Base-by-base conservation (phyloP, 2,888 invertebrate species). In the Dicyrtomina minuta region DNA sequence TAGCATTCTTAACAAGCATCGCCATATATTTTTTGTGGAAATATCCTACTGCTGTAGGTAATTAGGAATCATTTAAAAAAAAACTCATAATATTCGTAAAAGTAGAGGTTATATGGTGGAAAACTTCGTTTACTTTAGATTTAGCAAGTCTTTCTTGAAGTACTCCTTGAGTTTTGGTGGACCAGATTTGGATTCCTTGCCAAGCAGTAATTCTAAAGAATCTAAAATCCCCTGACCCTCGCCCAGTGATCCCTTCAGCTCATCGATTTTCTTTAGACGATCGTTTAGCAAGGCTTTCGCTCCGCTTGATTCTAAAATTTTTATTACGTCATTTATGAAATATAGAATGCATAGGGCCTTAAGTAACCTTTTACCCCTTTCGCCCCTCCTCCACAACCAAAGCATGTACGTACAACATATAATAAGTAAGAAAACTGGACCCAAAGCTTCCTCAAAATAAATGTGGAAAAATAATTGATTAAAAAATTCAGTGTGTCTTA, bases 251-350 rank as follows among this genome's bases (percentile, higher is more conserved):
- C 91, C 90, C 79, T 91, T 87, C 20, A 96, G 86, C 79, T 93
- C 92, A 79, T 87, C 87, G 46, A 96, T 87, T 81, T 92, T 92
- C 51, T 85, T 86, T 22, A 95, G 84, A 79, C 93, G 88, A 53
- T 89, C 88, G 80, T 93, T 91, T n/a, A 96, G 83, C 0, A 89
- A 88, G 44, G 90, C 87, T 81, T 93, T 92, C 79, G 91, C 95
- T 8, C 96, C 96, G 43, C 90, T 89, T 75, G 89, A 91, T 82
- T 96, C 95, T 77, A 81, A 33, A 33, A 33, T 33, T 33, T n/a
- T n/a, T n/a, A n/a, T n/a, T n/a, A n/a, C n/a, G n/a, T n/a, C n/a
- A n/a, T n/a, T n/a, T 8, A 70, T 26, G 27, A 27, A 26, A 60
- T 13, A 27, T 20, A 10, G 2, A 44, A 20, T 17, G 51, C 17